phyloP scores from a whole-genome alignment of 2,797 vertebrate genomes.

The Eidolon dupreanum region DNA sequence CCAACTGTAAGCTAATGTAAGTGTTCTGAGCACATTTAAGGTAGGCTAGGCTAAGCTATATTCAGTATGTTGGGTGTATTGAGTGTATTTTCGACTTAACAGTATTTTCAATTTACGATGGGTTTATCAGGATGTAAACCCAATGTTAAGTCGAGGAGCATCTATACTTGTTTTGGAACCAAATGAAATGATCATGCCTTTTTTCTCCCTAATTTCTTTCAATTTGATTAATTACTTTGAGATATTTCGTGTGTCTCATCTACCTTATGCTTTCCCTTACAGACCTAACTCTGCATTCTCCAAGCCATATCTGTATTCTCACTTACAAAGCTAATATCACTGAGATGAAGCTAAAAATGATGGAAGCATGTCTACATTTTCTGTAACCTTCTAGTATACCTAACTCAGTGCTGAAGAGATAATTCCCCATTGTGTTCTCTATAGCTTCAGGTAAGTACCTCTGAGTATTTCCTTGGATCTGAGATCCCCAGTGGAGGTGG shows the following conservation, averaged over 20 bases:
- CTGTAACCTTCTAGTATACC: not conserved
- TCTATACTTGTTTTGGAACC: conserved; percentile 14
- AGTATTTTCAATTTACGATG: not conserved
- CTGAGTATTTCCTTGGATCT: not conserved
- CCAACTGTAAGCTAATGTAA: not conserved
- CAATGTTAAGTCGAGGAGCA: not conserved
- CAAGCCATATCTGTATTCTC: not conserved
- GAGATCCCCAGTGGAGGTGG: not conserved
- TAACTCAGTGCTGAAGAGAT: not conserved
- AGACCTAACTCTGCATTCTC: not conserved
- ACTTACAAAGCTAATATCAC: not conserved
- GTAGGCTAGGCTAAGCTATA: not conserved
- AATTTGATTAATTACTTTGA: conserved; percentile 35
- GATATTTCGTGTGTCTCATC: not conserved
- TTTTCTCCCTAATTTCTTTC: conserved; percentile 9
- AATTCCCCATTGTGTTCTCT: not conserved
- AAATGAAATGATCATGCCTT: not conserved
- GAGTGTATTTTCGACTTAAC: not conserved
- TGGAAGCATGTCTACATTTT: not conserved
- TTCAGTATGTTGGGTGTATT: not conserved
- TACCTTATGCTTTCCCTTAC: not conserved
- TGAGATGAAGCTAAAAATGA: conserved; percentile 29
- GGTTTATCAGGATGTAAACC: not conserved
- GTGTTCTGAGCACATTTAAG: not conserved
- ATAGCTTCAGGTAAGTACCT: not conserved